phyloP scores from a whole-genome alignment of 2,113 vertebrate species.

The Podocnemis expansa region DNA sequence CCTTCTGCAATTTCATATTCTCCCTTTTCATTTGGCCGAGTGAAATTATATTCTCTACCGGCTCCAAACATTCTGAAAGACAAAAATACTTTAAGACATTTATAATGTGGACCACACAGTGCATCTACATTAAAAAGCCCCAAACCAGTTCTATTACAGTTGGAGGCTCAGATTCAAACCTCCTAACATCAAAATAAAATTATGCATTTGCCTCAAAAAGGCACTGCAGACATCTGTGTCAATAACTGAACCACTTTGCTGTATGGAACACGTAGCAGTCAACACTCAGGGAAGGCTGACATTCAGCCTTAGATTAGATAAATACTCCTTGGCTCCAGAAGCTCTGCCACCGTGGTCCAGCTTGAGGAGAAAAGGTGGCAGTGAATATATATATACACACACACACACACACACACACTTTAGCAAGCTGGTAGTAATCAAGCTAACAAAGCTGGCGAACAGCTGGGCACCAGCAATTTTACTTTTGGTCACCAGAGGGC shows the following conservation, averaged over 20 bases:
- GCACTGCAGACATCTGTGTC: not conserved
- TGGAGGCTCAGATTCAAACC: not conserved
- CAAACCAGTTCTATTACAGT: not conserved
- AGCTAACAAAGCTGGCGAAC: too few species aligned
- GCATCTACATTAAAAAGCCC: not conserved
- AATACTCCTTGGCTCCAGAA: not conserved
- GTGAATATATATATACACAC: not conserved
- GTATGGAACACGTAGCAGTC: not conserved
- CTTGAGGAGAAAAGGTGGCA: not conserved
- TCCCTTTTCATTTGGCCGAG: constrained; percentile 83
- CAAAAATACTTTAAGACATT: not conserved
- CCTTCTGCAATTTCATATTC: constrained; percentile 86
- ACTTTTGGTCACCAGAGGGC: too few species aligned
- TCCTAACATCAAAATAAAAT: not conserved
- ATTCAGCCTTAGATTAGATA: not conserved
- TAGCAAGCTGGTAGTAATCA: not conserved
- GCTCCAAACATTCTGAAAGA: constrained; percentile 86
- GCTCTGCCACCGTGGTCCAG: not conserved
- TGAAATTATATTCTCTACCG: constrained; percentile 84
- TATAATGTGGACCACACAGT: not conserved
- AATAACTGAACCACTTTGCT: not conserved
- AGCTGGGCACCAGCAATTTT: too few species aligned
- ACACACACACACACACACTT: too few species aligned
- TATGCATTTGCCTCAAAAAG: not conserved
- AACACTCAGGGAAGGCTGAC: not conserved